Evolutionary conservation across 1,140 invertebrate species (phyloP).

Genomic region (Proctacanthus coquilletti): DNA sequence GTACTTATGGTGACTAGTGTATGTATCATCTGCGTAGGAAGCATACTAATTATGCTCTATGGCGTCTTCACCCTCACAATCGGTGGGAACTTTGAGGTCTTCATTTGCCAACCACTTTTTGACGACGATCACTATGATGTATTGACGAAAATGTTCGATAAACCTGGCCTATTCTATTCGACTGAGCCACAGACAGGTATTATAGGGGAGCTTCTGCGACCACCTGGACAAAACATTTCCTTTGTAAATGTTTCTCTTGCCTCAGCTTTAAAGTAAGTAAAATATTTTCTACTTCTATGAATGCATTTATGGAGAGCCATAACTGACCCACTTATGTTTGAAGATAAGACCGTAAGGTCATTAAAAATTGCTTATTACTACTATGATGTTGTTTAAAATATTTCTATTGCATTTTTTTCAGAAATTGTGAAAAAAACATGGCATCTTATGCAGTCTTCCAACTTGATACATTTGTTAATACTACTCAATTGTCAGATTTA

Average conservation of each 20-base stretch:
- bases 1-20: conserved; percentile 35
- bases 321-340: too few species aligned
- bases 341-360: too few species aligned
- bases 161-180: conserved; percentile 37
- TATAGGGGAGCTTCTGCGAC: conserved; percentile 36
- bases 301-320: too few species aligned
- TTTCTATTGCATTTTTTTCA: conserved; percentile 15
- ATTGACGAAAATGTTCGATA: conserved; percentile 41
- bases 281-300: too few species aligned
- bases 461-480: conserved; percentile 44
- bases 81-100: conserved; percentile 35
- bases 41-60: conserved; percentile 25
- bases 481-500: conserved; percentile 38
- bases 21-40: conserved; percentile 24
- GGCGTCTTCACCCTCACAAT: conserved; percentile 27
- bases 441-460: conserved; percentile 54
- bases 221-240: conserved; percentile 20
- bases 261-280: conserved; percentile 23
- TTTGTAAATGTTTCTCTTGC: conserved; percentile 24
- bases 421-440: conserved; percentile 51
- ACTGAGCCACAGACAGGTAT: conserved; percentile 34
- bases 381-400: not conserved
- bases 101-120: conserved; percentile 45
- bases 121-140: conserved; percentile 35
- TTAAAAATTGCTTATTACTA: too few species aligned